Base-by-base conservation (phyloP, 1,140 invertebrate genomes). In the Drosophila bocki region DNA sequence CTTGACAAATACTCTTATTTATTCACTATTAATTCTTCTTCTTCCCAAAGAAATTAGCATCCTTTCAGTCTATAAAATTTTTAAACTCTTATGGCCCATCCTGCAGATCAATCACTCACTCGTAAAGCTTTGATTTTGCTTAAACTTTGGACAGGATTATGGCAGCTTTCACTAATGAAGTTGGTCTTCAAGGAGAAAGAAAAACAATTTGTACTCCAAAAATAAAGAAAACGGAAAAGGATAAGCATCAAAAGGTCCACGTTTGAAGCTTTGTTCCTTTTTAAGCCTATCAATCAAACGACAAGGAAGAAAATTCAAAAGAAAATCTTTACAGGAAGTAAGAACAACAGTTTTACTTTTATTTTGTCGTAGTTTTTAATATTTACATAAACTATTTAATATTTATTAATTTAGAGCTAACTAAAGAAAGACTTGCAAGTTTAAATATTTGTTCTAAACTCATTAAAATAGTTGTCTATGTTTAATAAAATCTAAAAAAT, bases 51-150 rank as follows among this genome's bases (percentile, higher is more conserved):
- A 29, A 12, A 17, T 19, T 3, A 12, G 7, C 11, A 5, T 15
- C 22, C 7, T 17, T 69, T 29, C 17, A 47, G 8, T 51, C 17
- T 35, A 32, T n/a, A 11, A 45, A 19, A 12, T 45, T 7, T 64
- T 41, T 11, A 0, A 41, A 42, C 17, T 33, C 13, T 29, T 57
- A 12, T 45, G 35, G 29, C 7, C 11, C 56, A 61, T 26, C 12
- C 8, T 54, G 37, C 32, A 60, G 59, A 58, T 79, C 77, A 80
- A 80, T 80, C 77, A 80, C 77, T 80, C 77, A 75, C 42, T 53
- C 41, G 39, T 53, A 54, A 22, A 47, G 69, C 77, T 80, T 79
- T 80, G 77, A 80, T 80, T 80, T 79, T 79, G 48, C 29, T 12
- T 33, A 56, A 79, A 64, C 39, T 78, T 79, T 53, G 67, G 57